These are phyloP conservation scores for Acrobasis consociella DNA, from an alignment of 2,888 invertebrate genomes.

Conservation along the genomic window DNA sequence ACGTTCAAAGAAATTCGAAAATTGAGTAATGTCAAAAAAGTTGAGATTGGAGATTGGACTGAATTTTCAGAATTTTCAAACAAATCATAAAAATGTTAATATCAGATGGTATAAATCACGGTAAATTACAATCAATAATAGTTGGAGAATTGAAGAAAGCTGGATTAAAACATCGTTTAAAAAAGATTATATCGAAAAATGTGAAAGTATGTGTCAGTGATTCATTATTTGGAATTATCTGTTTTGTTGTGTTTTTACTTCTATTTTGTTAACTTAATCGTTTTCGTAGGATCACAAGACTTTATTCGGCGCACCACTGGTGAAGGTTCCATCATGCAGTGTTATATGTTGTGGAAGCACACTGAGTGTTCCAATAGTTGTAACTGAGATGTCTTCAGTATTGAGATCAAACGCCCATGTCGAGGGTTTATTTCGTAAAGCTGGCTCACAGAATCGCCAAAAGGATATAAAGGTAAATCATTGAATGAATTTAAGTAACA, in stretches of 20 bases:
- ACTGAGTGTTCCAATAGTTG: conserved; percentile 87
- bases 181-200: conserved; percentile 84
- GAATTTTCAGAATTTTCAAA: conserved; percentile 39
- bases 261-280: background rate
- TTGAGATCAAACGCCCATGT: conserved; percentile 86
- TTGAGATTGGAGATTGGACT: conserved; percentile 30
- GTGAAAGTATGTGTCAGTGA: conserved; percentile 67
- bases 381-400: conserved; percentile 87
- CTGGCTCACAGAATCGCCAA: conserved; percentile 91
- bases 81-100: conserved; percentile 70
- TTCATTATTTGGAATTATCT: conserved; percentile 25
- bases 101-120: conserved; percentile 77
- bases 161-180: conserved; percentile 87
- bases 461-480: conserved; percentile 88
- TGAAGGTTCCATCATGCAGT: conserved; percentile 74
- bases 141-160: conserved; percentile 86
- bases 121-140: conserved; percentile 80
- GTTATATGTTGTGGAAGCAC: conserved; percentile 87
- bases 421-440: conserved; percentile 95
- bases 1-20: conserved; percentile 55
- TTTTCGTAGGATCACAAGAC: conserved; percentile 69
- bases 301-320: conserved; percentile 75
- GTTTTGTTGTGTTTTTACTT: background rate
- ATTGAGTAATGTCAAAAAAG: conserved; percentile 26
- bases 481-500: too few species aligned